Evolutionary conservation across 2,113 vertebrate species (phyloP).

Genomic region (Eubucco bourcierii): DNA sequence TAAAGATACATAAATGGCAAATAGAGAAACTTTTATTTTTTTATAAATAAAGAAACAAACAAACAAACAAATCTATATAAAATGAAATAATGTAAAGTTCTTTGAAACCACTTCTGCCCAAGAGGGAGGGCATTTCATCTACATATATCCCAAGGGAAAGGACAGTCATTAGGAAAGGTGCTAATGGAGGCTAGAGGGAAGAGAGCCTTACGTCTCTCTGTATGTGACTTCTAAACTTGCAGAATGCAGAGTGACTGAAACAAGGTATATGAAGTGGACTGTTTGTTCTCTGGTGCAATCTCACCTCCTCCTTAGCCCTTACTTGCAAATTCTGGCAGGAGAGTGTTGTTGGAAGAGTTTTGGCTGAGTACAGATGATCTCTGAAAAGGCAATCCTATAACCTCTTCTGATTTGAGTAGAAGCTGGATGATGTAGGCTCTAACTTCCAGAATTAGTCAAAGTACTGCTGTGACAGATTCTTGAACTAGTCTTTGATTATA

Average conservation of each 20-base stretch:
- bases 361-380: neutral
- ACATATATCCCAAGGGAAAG: neutral
- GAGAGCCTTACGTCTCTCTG: neutral
- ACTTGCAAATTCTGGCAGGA: neutral
- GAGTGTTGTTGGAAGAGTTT: neutral
- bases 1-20: too few species aligned
- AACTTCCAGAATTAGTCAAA: neutral
- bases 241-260: neutral
- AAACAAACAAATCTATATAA: too few species aligned
- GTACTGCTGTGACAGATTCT: neutral
- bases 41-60: too few species aligned
- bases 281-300: neutral
- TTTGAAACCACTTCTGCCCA: neutral
- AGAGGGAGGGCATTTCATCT: neutral
- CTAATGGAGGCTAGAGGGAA: neutral
- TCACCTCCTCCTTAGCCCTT: neutral
- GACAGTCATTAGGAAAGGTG: neutral
- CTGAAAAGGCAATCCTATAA: neutral
- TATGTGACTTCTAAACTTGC: neutral
- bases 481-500: neutral
- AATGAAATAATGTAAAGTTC: neutral
- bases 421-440: neutral
- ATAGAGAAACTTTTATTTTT: too few species aligned
- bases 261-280: neutral
- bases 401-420: neutral